Conservation (phyloP, 2,888 invertebrate genomes). For the Nomada hirtipes region DNA sequence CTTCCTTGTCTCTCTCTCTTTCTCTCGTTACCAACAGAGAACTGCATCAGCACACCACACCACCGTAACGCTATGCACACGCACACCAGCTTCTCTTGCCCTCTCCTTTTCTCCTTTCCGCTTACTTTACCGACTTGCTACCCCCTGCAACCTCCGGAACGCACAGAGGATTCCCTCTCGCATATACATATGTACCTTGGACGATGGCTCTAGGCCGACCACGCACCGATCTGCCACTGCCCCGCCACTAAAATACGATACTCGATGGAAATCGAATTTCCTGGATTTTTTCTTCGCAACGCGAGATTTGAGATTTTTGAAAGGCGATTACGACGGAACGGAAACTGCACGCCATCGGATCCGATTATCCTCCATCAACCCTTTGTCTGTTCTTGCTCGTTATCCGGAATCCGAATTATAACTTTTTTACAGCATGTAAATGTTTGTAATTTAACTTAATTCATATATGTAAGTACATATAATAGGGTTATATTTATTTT, state of each 20-base stretch:
- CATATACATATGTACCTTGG: slow-evolving; percentile 34
- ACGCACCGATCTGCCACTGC: not conserved
- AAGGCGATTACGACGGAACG: not conserved
- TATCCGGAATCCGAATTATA: too few species aligned
- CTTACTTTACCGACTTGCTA: slow-evolving; percentile 26
- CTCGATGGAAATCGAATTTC: slow-evolving; percentile 3
- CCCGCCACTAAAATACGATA: slow-evolving; percentile 16
- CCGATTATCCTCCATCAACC: too few species aligned
- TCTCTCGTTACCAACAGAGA: slow-evolving; percentile 32
- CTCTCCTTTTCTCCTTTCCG: slow-evolving; percentile 30
- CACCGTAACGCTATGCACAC: not conserved
- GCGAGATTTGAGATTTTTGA: not conserved
- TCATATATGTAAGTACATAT: too few species aligned
- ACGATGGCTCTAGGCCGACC: slow-evolving; percentile 39
- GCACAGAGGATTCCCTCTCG: slow-evolving; percentile 44
- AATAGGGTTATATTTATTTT: not conserved
- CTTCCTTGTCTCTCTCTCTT: slow-evolving; percentile 35
- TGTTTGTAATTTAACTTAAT: too few species aligned
- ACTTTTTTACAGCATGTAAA: not conserved
- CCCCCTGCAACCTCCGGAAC: slow-evolving; percentile 55
- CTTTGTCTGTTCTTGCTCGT: not conserved
- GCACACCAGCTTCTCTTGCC: slow-evolving; percentile 41
- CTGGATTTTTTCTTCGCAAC: not conserved
- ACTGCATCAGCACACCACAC: not conserved
- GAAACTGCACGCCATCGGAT: not conserved